Base-by-base conservation (phyloP, 1,140 invertebrate genomes). In the Ips nitidus region DNA sequence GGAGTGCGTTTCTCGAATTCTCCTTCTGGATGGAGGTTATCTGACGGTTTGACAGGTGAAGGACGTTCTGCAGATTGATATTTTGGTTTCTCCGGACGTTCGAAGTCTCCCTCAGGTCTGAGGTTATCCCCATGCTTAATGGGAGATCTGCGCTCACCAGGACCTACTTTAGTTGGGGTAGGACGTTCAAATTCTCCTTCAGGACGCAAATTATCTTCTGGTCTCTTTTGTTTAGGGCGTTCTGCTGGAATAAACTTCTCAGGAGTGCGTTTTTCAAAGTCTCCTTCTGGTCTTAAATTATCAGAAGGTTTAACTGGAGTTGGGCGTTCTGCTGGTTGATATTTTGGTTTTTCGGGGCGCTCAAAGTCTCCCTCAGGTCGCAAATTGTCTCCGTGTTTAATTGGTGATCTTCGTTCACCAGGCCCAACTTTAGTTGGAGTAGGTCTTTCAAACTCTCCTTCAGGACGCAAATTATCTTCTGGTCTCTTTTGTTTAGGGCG, bases 11-110 rank as follows among this genome's bases (percentile, higher is more conserved):
- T 55, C 75, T 80, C 65, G 65, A 71, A 75, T 70, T 82, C 57
- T 68, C 74, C 77, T 81, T 92, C 89, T 56, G 88, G 82, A 7
- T 70, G 58, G 2, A 92, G 76, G 80, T 92, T 88, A 74, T 90
- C 88, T 71, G 83, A 80, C 40, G 85, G 85, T 75, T 84, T 86
- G n/a, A 83, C 76, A 72, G 81, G 78, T n/a, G 50, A n/a, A n/a
- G n/a, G 78, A 77, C 84, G 75, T 74, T 89, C 84, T 3, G 77
- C 81, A 2, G 82, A 82, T 8, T 76, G 70, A 74, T 77, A 85
- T 6, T 64, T 68, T 3, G 74, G 67, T 74, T 78, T 81, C 63
- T 79, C 80, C 2, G 78, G 82, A 72, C 82, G 81, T 52, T 67
- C 85, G 82, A 87, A 87, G 70, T 82, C 83, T 2, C 87, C 88